Base-by-base conservation (phyloP, 2,797 vertebrate species). In the Phyllotis vaccarum region DNA sequence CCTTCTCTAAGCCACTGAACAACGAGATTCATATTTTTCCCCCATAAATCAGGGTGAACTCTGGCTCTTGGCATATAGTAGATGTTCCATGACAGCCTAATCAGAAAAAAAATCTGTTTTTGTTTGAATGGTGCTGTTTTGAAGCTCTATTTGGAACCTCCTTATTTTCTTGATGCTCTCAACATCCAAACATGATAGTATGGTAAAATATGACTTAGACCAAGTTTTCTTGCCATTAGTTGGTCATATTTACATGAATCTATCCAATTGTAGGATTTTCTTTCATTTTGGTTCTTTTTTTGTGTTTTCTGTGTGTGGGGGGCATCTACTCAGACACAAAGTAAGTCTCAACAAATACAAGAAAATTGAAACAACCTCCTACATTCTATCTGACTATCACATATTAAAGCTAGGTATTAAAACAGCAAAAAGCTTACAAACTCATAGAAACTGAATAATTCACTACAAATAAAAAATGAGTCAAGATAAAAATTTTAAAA, bases 41-140 rank as follows among this genome's bases (percentile, higher is more conserved):
- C 83, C 31, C n/a, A 94, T 80, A 83, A 74, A 87, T 34, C 5
- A 92, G 68, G 43, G 31, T 86, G n/a, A 37, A 78, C 19, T 93
- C 31, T 16, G 86, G 9, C 46, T 86, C 49, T 43, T 86, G n/a
- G 19, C 58, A 56, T 79, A 58, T 27, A 52, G 9, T 92, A 78
- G 31, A n/a, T 86, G 27, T 6, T 83, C 89, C 22, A 31, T 90
- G 81, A 86, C 24, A 78, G 22, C 34, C 43, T 12, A 83, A 24
- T 95, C 11, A 90, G 37, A 85, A 66, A 58, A 90, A 70, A n/a
- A 81, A 78, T 19, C 27, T 62, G 21, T 58, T 76, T 89, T 31
- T 76, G 16, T 49, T 89, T 76, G 21, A 82, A 76, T 62, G 2
- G 31, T 60, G 40, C 13, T 89, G 40, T 89, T 89, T 62, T 76